phyloP scores from a whole-genome alignment of 1,140 invertebrate species.

The Plectus sambesii region DNA sequence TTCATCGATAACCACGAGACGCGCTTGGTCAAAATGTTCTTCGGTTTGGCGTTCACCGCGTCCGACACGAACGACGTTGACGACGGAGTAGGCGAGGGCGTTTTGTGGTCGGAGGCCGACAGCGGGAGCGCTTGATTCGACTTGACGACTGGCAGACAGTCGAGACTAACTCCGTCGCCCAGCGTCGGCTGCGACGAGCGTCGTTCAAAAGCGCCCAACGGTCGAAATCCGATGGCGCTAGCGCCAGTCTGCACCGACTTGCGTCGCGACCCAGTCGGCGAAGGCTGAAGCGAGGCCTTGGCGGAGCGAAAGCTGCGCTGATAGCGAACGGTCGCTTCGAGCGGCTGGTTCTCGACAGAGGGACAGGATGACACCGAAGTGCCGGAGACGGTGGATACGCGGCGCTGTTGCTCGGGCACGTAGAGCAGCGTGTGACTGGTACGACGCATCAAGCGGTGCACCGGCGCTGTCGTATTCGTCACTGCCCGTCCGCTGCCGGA shows the following conservation, averaged over 20 bases:
- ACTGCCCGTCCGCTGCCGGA: too few relatives aligned
- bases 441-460: constrained; percentile 16
- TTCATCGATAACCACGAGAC: constrained; percentile 45
- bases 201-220: constrained; percentile 23
- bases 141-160: not conserved
- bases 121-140: constrained; percentile 3
- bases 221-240: constrained; percentile 37
- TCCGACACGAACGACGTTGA: too few relatives aligned
- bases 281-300: constrained; percentile 14
- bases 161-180: constrained; percentile 6
- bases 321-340: not conserved
- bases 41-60: too few relatives aligned
- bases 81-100: not conserved
- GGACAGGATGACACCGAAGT: constrained; percentile 34
- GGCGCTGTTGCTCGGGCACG: constrained; percentile 36
- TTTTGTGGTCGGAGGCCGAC: not conserved
- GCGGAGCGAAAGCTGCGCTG: constrained; percentile 6
- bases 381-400: constrained; percentile 37
- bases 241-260: constrained; percentile 40
- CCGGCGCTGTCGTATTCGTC: not conserved
- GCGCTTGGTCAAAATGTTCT: constrained; percentile 34
- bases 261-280: constrained; percentile 18
- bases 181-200: constrained; percentile 26
- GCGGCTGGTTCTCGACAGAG: constrained; percentile 15
- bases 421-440: constrained; percentile 37